Percentiles rank a stretch among this genome's conserved stretches.
Evolutionary conservation across 2,797 vertebrate species (phyloP).

Genomic region (Novumbra hubbsi): DNA sequence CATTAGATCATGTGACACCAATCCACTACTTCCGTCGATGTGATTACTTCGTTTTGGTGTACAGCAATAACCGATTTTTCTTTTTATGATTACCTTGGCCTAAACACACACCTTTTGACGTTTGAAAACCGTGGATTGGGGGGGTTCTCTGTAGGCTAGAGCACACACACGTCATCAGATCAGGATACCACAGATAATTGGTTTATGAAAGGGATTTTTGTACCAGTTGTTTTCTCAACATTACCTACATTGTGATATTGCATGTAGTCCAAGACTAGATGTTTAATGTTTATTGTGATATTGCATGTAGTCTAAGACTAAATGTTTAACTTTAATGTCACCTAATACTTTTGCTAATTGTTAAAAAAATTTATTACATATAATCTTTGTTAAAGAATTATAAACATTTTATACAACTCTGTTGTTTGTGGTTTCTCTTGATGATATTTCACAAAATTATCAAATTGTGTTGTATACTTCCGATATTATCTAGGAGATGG

Average conservation of each 20-base stretch:
- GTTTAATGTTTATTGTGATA: background rate
- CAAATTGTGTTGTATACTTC: too few species aligned
- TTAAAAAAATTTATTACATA: conserved; percentile 19
- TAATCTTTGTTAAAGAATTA: conserved; percentile 34
- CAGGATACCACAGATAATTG: background rate
- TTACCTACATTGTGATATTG: background rate
- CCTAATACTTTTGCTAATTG: background rate
- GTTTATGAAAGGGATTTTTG: conserved; percentile 14
- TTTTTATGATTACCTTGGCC: too few species aligned
- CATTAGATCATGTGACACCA: too few species aligned
- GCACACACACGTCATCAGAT: background rate
- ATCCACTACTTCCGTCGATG: too few species aligned
- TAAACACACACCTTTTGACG: too few species aligned
- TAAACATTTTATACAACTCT: conserved; percentile 36
- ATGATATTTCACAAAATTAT: too few species aligned
- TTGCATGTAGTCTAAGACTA: conserved; percentile 6
- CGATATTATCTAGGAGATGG: too few species aligned
- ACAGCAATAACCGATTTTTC: too few species aligned
- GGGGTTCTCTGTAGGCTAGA: too few species aligned
- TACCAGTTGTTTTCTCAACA: background rate
- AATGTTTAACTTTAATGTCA: background rate
- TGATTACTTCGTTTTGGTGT: too few species aligned
- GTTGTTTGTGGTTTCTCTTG: background rate
- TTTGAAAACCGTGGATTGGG: too few species aligned
- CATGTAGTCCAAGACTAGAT: conserved; percentile 1